phyloP scores from a whole-genome alignment of 2,113 vertebrate species.

The Boulengerochromis microlepis region DNA sequence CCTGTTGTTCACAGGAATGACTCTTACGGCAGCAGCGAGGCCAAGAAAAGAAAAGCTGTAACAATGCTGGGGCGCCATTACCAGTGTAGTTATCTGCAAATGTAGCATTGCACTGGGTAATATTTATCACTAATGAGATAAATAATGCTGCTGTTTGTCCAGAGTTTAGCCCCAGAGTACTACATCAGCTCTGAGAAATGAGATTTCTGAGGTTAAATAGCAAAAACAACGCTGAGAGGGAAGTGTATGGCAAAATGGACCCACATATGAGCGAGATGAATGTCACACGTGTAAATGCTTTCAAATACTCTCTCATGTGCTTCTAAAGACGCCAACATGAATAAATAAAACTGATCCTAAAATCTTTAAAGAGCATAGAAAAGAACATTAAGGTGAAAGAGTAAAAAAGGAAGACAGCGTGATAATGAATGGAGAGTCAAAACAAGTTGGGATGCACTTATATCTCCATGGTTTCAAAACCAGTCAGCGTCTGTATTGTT shows the following conservation, averaged over 20 bases:
- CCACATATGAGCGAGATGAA: not conserved
- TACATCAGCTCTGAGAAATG: not conserved
- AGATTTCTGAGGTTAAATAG: constrained; percentile 9
- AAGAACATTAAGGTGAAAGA: not conserved
- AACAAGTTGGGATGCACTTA: not conserved
- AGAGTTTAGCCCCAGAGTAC: constrained; percentile 12
- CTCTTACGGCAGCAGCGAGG: constrained; percentile 15
- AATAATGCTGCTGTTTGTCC: constrained; percentile 49
- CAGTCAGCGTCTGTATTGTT: not conserved
- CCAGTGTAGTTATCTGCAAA: constrained; percentile 41
- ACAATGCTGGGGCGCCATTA: constrained; percentile 4
- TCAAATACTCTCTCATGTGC: not conserved
- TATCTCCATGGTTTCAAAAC: not conserved
- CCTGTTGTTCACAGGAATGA: constrained; percentile 51
- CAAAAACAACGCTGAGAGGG: not conserved
- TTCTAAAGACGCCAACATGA: not conserved
- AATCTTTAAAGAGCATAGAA: not conserved
- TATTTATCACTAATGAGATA: constrained; percentile 61
- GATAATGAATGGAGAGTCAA: not conserved
- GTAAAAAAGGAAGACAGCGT: not conserved
- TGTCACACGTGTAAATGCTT: not conserved
- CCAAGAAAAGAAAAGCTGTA: not conserved
- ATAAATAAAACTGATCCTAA: not conserved
- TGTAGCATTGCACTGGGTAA: constrained; percentile 17
- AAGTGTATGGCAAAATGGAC: not conserved